Percentiles rank a stretch among this genome's conserved stretches.
phyloP scores from a whole-genome alignment of 2,797 vertebrate species.

The Sarcoramphus papa region DNA sequence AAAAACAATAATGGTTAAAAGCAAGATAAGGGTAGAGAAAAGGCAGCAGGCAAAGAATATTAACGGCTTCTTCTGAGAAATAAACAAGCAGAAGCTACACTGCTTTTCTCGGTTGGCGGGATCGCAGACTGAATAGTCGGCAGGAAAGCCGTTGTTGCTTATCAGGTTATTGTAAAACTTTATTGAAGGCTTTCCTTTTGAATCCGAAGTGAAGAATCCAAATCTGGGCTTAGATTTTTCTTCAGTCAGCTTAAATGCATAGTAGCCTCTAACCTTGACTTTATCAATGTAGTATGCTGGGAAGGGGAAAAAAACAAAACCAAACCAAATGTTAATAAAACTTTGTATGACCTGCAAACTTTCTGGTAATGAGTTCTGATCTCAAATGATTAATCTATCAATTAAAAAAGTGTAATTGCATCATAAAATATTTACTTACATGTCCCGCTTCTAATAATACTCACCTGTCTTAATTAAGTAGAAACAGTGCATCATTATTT shows the following conservation, averaged over 20 bases:
- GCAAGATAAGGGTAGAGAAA: slow-evolving; percentile 74
- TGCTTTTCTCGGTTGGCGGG: background rate
- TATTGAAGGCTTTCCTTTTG: slow-evolving; percentile 85
- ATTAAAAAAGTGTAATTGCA: background rate
- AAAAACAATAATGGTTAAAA: slow-evolving; percentile 74
- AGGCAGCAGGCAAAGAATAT: slow-evolving; percentile 86
- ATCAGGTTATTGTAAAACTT: slow-evolving; percentile 82
- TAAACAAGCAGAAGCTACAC: slow-evolving; percentile 76
- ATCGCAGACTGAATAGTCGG: slow-evolving; percentile 60
- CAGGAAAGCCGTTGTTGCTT: slow-evolving; percentile 76
- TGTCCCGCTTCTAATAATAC: background rate
- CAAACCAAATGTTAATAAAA: background rate
- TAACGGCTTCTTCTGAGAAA: slow-evolving; percentile 81
- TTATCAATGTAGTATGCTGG: slow-evolving; percentile 84
- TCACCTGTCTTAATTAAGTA: background rate
- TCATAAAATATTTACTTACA: background rate
- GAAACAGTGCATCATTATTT: background rate
- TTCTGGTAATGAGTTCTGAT: background rate
- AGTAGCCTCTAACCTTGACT: slow-evolving; percentile 90
- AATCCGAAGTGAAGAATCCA: slow-evolving; percentile 87
- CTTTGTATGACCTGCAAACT: background rate
- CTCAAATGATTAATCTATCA: background rate
- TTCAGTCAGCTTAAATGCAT: slow-evolving; percentile 89
- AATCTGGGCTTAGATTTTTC: slow-evolving; percentile 82
- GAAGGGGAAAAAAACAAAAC: background rate